phyloP scores from a whole-genome alignment of 2,113 vertebrate genomes.

The Chamaetylas fuelleborni region DNA sequence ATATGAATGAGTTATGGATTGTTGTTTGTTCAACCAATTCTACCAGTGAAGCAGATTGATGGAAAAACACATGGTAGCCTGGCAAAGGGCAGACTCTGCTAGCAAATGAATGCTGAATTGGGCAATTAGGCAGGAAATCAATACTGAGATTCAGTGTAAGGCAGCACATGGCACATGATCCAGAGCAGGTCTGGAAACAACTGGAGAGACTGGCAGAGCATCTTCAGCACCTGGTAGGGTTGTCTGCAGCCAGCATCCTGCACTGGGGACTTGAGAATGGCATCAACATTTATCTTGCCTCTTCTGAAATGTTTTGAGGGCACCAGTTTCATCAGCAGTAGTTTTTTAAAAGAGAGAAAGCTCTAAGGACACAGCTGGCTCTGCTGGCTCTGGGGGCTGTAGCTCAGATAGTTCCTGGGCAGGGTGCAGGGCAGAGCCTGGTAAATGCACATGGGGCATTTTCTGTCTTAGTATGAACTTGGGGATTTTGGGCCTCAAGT shows the following conservation, averaged over 20 bases:
- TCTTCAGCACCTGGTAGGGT: background rate
- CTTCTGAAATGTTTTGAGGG: background rate
- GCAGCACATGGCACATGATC: background rate
- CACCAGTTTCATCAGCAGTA: background rate
- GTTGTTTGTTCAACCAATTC: background rate
- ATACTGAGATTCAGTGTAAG: background rate
- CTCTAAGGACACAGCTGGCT: background rate
- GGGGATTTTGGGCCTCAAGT: background rate
- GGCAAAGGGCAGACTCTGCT: background rate
- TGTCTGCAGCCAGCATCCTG: background rate
- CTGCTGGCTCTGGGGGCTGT: background rate
- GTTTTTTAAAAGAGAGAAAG: background rate
- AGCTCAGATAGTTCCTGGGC: background rate
- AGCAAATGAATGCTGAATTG: background rate
- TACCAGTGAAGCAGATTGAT: background rate
- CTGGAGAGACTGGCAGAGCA: background rate
- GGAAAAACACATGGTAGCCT: background rate
- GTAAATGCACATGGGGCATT: background rate
- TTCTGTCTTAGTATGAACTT: background rate
- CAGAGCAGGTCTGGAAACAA: background rate
- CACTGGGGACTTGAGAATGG: background rate
- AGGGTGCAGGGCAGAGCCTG: background rate
- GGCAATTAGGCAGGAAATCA: conserved; percentile 31
- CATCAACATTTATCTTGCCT: background rate
- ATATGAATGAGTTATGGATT: background rate